Base-by-base conservation (phyloP, 2,888 invertebrate genomes). In the Pomacea canaliculata region DNA sequence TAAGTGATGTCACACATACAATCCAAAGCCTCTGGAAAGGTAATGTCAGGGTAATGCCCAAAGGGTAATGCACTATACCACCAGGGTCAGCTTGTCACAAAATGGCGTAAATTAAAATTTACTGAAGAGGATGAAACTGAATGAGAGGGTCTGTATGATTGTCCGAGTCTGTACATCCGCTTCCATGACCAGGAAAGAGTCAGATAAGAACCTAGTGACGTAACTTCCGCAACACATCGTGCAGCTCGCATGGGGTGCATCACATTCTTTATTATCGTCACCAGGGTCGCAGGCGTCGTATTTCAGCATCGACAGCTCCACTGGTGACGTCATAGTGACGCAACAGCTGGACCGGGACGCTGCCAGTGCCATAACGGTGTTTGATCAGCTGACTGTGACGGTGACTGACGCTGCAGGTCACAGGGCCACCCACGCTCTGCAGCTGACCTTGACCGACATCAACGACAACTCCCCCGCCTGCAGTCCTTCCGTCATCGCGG, bases 391-490 rank as follows among this genome's bases (percentile, higher is more conserved):
- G 23, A 16, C 18, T 16, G n/a, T 74, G 23, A 69, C 60, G 46
- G 74, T 74, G 9, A 67, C 67, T 19, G 74, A 74, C 46, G 46
- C 71, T 10, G 71, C 51, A 7, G 65, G 66, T 9, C 62, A 70
- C 48, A 56, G 71, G 9, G 76, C 67, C 8, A 71, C 76, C 3
- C 51, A 51, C 18, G 18, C 46, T 18, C 51, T 76, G 62, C 46
- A 67, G 3, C 76, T 81, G 18, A 70, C 67, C 0, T 68, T 81
- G 8, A 72, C 18, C 8, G 81, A 81, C 65, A 71, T 76, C 27
- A 81, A 81, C 72, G 81, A 81, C 75, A 77, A 77, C 49, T 23
- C 59, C 19, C 83, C 85, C 23, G 79, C 81, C 46, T 89, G 88
- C 79, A 82, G 82, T 27, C 85, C 85, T 46, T 75, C 81, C 5